Evolutionary conservation across 2,888 invertebrate species (phyloP), one percentile per base, ranked within the genome.

Genomic region (Protodeltote pygarga): DNA sequence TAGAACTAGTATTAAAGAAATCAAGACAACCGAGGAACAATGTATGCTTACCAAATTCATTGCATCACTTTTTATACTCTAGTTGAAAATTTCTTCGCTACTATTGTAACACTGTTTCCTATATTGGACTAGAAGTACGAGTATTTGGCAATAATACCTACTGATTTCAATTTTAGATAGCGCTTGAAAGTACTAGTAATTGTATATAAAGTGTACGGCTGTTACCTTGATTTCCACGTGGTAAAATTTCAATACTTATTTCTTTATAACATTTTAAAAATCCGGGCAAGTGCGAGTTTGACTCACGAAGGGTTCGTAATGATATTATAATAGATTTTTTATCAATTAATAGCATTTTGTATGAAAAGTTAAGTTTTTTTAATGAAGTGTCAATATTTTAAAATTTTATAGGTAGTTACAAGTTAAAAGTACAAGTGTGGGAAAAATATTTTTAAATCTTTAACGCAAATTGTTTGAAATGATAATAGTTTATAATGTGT

Each of bases 121-220:
- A 65, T 66, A 66, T 61, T 60, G 38, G 51, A 64, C 65, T 71
- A 71, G n/a, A n/a, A n/a, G n/a, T n/a, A n/a, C n/a, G n/a, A 68
- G 66, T 70, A 76, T 83, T 83, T 78, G 81, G 80, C 79, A 77
- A 76, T 82, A 79, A 78, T 77, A 77, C n/a, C n/a, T n/a, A n/a
- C 77, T 63, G 83, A 84, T 85, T 82, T 78, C 79, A 83, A 85
- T 85, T 85, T 83, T 65, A 85, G 85, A 85, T 85, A 83, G 75
- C 67, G 70, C 58, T 69, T 63, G 73, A 71, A 69, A 77, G 76
- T 77, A 76, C 74, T 76, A 77, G 79, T 81, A 82, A 83, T 83
- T 83, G 83, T 70, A 72, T 70, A 67, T 61, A 65, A 65, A 66
- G 73, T 57, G 63, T 57, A 66, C 29, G 28, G 31, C 20, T 2